Base-by-base conservation (phyloP, 2,113 vertebrate species). In the Apteryx owenii region DNA sequence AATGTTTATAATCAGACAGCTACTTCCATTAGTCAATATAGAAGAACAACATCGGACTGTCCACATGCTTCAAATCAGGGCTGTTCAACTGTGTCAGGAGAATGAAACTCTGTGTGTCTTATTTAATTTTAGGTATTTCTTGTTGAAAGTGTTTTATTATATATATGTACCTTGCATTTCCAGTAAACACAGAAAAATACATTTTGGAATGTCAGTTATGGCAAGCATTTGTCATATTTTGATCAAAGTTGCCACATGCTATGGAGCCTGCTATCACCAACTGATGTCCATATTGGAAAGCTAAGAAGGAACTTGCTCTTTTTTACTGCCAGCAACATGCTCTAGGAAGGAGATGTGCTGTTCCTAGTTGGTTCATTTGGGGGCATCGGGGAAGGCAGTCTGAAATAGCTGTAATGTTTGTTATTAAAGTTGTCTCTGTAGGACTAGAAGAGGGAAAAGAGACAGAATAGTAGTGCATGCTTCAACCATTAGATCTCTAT, bases 211-310 rank as follows among this genome's bases (percentile, higher is more conserved):
- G 29, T 71, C 29, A 79, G 7, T 33, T 38, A 8, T 40, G 38
- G 23, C 44, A 29, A 0, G 60, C 42, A 29, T 82, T 76, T 3
- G 1, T 81, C 40, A 20, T 3, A 3, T 40, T 12, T 42, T 68
- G 40, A 33, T 62, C 25, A 16, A 21, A 17, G 4, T 17, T 2
- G 0, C 21, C 0, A 0, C 15, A 22, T 62, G 50, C 61, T 75
- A 9, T 71, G 66, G 40, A 85, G 50, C 26, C 73, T 88, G 73
- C 25, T 44, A 46, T 42, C 29, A 29, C 25, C 44, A 25, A 4
- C 3, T 14, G 16, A 77, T 84, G 44, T 76, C 81, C 51, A 40
- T 85, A 10, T 46, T n/a, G 21, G 33, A 79, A 76, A 51, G 7
- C 75, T 68, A 8, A 25, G n/a, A 25, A 8, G 64, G 28, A 73